These are phyloP conservation scores for Agrilus cyanescens DNA, from an alignment of 2,888 invertebrate genomes.

Conservation along the genomic window DNA sequence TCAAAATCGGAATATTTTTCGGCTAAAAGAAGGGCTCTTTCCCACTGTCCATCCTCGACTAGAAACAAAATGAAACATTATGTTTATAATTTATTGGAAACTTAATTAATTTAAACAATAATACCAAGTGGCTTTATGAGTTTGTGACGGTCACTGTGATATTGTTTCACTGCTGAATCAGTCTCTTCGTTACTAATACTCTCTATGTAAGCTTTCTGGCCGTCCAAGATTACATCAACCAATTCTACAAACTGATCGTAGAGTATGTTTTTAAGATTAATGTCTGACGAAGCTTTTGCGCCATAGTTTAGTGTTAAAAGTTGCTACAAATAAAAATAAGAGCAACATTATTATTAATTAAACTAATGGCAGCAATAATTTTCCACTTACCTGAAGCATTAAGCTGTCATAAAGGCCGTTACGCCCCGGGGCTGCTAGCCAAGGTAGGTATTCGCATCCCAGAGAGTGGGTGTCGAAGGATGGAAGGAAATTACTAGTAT, in stretches of 20 bases:
- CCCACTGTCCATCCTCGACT: conserved; percentile 68
- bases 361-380: background rate
- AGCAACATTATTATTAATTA: background rate
- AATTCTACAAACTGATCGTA: conserved; percentile 59
- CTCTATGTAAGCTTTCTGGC: conserved; percentile 56
- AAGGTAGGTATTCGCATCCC: conserved; percentile 55
- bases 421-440: conserved; percentile 56
- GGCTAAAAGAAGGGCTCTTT: conserved; percentile 70
- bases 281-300: conserved; percentile 44
- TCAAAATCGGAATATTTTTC: conserved; percentile 87
- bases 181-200: conserved; percentile 44
- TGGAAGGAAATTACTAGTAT: conserved; percentile 40
- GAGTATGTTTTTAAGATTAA: conserved; percentile 43
- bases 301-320: conserved; percentile 37
- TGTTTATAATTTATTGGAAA: background rate
- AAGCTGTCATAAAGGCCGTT: conserved; percentile 40
- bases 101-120: conserved; percentile 16
- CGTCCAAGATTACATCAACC: conserved; percentile 62
- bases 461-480: conserved; percentile 29
- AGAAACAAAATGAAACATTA: conserved; percentile 18
- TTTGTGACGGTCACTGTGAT: conserved; percentile 52
- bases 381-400: conserved; percentile 31
- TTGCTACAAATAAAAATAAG: conserved; percentile 26
- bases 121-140: conserved; percentile 55
- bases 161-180: conserved; percentile 48